These are phyloP conservation scores for Scaeva pyrastri DNA, from an alignment of 2,888 invertebrate species.

Conservation along the genomic window DNA sequence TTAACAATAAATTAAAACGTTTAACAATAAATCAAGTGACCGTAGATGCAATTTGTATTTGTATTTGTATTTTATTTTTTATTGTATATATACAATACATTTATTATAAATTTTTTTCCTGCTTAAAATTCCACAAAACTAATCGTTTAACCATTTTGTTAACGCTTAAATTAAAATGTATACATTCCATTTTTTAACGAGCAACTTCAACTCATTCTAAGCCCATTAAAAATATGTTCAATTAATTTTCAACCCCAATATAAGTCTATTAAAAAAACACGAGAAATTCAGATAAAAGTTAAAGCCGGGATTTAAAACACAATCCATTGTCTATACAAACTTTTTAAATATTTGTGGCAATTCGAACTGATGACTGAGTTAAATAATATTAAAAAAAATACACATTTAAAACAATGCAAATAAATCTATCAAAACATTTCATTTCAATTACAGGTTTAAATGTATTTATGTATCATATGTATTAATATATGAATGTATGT, in stretches of 20 bases:
- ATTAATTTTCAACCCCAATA: constrained; percentile 14
- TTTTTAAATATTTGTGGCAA: constrained; percentile 53
- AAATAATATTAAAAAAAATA: constrained; percentile 26
- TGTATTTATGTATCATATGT: too few relatives aligned
- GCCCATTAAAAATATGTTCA: constrained; percentile 12
- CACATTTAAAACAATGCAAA: neutral
- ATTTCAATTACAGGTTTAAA: too few relatives aligned
- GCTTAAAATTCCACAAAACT: neutral
- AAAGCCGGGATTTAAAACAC: constrained; percentile 9
- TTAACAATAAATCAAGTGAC: too few relatives aligned
- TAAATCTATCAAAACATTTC: constrained; percentile 53
- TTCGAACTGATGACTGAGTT: neutral
- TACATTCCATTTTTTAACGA: neutral
- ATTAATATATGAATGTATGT: too few relatives aligned
- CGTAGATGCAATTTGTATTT: too few relatives aligned
- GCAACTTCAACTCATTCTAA: neutral
- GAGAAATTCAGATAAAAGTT: constrained; percentile 50
- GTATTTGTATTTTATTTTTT: too few relatives aligned
- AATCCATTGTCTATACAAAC: constrained; percentile 22
- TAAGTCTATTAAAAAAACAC: constrained; percentile 41
- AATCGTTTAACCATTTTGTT: constrained; percentile 19
- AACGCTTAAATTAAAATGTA: neutral
- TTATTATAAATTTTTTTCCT: neutral
- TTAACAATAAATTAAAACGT: neutral
- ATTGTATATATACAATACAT: too few relatives aligned